These are phyloP conservation scores for Rhopilema esculentum DNA, from an alignment of 30 jellyfish, hydroid and myxozoan genomes.

Conservation along the genomic window DNA sequence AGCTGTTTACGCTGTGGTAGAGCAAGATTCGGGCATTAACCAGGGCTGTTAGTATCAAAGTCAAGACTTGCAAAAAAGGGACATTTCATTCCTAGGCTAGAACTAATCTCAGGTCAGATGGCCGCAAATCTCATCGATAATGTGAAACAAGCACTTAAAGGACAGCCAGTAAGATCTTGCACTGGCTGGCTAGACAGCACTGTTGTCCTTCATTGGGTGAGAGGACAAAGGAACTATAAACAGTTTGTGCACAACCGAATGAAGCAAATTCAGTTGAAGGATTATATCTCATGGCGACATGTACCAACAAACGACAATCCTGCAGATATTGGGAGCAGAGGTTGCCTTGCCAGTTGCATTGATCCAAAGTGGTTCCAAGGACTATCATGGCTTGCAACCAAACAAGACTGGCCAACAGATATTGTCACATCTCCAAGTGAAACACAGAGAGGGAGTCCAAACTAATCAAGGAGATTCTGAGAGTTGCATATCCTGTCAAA, in stretches of 20 bases:
- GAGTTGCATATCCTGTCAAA: slow-evolving; percentile 5
- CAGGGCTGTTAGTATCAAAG: slow-evolving; percentile 37
- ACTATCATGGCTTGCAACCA: slow-evolving; percentile 36
- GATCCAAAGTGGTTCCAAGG: slow-evolving; percentile 53
- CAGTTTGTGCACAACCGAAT: slow-evolving; percentile 74
- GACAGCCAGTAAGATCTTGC: background rate
- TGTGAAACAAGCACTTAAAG: background rate
- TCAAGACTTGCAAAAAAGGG: slow-evolving; percentile 43
- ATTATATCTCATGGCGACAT: slow-evolving; percentile 57
- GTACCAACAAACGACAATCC: slow-evolving; percentile 60
- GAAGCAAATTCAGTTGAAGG: slow-evolving; percentile 28
- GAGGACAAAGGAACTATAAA: too few relatives aligned
- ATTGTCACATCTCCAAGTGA: slow-evolving; percentile 11
- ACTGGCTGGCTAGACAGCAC: slow-evolving; percentile 75
- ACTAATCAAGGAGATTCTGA: slow-evolving; percentile 6
- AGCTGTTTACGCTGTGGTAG: slow-evolving; percentile 31
- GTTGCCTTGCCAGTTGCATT: slow-evolving; percentile 15
- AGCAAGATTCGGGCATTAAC: slow-evolving; percentile 9
- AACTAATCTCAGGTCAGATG: slow-evolving; percentile 49
- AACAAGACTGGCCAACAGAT: slow-evolving; percentile 60
- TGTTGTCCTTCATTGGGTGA: too few relatives aligned
- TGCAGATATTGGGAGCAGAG: slow-evolving; percentile 74
- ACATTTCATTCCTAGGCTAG: slow-evolving; percentile 49
- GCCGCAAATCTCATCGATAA: slow-evolving; percentile 49
- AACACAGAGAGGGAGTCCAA: too few relatives aligned